Base-by-base conservation (phyloP, 2,888 invertebrate genomes). In the Steinernema hermaphroditum region DNA sequence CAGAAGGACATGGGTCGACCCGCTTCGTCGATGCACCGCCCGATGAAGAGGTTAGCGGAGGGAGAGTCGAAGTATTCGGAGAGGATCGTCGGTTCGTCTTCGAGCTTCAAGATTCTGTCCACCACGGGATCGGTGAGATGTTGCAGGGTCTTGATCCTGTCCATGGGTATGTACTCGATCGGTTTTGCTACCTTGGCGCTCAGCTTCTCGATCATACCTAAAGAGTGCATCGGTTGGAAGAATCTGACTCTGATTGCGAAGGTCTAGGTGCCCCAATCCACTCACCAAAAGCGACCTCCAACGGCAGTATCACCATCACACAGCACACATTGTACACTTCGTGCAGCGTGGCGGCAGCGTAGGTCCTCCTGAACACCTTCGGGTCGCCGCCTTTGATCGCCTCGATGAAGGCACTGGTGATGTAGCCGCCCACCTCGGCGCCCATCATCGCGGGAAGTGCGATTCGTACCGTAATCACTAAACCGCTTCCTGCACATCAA, bases 401-500 rank as follows among this genome's bases (percentile, higher is more conserved):
- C 6, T 88, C 87, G 12, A 90, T 89, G 54, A 90, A 86, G 1
- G 89, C 89, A 81, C 89, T 90, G 49, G 90, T 90, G 19, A 90
- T 87, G 1, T 89, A 89, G 0, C 90, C 90, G 34, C 90, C 90
- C 74, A 90, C 88, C 79, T 90, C 90, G 44, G 90, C 88, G 0
- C 90, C 90, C 88, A 90, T 89, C 76, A 90, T 88, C 70, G 90
- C 88, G 1, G 89, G 89, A 70, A 90, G 89, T 2, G 90, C 90
- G 22, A 83, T 82, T 69, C 85, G 81, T 0, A 89, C 88, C 0
- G 83, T 80, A 71, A 88, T 77, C 78, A 88, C 86, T 85, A 72
- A 43, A 80, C 73, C 22, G n/a, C 16, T 4, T 27, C 1, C 4
- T 14, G 24, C 14, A 1, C 1, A 22, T 6, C n/a, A n/a, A n/a